Conservation (phyloP, 2,113 vertebrate species). For the Mormyrus lacerda region DNA sequence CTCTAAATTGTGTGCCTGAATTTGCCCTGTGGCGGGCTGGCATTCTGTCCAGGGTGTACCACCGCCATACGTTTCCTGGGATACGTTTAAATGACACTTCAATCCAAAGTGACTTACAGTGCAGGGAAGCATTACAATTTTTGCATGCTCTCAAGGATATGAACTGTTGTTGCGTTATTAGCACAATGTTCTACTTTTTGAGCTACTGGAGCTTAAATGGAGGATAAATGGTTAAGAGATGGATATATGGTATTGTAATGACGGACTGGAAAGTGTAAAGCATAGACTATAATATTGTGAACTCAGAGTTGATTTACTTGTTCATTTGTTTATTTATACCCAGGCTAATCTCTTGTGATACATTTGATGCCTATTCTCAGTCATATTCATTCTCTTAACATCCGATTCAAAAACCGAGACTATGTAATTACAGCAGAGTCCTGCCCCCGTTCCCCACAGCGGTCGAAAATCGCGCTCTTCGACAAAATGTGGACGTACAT, state of each 20-base stretch:
- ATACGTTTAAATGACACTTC: background rate
- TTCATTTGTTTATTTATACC: background rate
- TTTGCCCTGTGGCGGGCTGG: background rate
- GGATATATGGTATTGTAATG: background rate
- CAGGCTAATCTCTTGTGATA: background rate
- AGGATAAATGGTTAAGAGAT: background rate
- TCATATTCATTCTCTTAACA: background rate
- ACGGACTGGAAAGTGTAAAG: background rate
- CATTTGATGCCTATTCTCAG: background rate
- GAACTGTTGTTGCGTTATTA: background rate
- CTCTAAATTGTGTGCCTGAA: background rate
- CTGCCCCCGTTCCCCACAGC: slow-evolving; percentile 56
- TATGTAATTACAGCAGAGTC: background rate
- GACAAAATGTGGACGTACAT: slow-evolving; percentile 99
- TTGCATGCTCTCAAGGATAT: background rate
- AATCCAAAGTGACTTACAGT: background rate
- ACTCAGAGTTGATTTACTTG: background rate
- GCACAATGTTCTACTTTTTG: background rate
- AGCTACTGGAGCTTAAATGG: background rate
- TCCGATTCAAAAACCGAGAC: background rate
- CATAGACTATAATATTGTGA: background rate
- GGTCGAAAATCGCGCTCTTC: slow-evolving; percentile 96
- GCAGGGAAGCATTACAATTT: background rate
- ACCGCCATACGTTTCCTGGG: background rate
- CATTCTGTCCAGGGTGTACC: background rate